Conservation (phyloP, 2,113 vertebrate genomes). For the Alethe castanea region DNA sequence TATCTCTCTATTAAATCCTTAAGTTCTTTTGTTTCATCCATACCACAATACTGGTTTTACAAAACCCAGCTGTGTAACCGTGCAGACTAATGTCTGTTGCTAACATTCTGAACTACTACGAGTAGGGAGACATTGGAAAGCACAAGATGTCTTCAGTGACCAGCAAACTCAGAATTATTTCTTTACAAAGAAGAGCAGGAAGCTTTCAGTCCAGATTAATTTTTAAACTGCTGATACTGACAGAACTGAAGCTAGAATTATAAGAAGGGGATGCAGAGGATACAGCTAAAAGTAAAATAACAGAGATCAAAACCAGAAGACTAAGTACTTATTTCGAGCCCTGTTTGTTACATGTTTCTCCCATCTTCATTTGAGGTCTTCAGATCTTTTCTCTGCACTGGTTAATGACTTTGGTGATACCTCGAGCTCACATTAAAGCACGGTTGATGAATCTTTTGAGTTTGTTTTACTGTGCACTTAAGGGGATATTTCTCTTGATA, state of each 20-base stretch:
- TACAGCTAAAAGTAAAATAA: not conserved
- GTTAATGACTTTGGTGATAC: conserved; percentile 19
- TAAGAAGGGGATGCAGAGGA: not conserved
- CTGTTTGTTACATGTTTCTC: not conserved
- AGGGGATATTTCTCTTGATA: conserved; percentile 7
- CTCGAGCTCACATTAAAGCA: conserved; percentile 21
- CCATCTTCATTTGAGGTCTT: not conserved
- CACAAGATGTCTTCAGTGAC: not conserved
- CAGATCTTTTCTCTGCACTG: not conserved
- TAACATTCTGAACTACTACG: not conserved
- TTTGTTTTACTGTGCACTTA: conserved; percentile 20
- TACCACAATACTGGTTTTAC: not conserved
- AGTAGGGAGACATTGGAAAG: not conserved
- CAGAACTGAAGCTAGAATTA: not conserved
- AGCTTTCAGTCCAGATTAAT: not conserved
- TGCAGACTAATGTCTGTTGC: not conserved
- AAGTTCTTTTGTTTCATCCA: not conserved
- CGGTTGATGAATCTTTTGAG: conserved; percentile 4
- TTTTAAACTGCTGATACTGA: not conserved
- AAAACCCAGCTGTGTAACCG: not conserved
- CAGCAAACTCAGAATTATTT: not conserved
- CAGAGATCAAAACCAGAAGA: not conserved
- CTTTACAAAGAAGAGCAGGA: not conserved
- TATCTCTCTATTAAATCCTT: not conserved
- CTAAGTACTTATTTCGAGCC: not conserved